Percentiles rank a stretch among this genome's conserved stretches.
Evolutionary conservation across 1,140 invertebrate species (phyloP).

Genomic region (Leptoteleia sp.): DNA sequence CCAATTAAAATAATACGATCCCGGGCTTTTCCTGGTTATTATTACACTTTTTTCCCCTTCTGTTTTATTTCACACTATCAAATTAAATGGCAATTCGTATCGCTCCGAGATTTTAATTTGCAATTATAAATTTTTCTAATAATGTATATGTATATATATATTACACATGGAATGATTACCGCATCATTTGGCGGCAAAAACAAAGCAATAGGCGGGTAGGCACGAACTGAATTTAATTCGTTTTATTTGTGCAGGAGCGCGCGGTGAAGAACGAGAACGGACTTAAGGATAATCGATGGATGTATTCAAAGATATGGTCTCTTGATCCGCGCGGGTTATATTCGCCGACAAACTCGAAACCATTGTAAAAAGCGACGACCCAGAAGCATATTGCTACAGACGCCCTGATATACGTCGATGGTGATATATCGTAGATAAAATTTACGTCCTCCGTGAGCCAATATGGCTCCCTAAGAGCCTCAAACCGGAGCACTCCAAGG

Average conservation of each 20-base stretch:
- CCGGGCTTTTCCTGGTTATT: slow-evolving; percentile 6
- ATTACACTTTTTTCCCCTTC: too few species aligned
- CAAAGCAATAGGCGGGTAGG: slow-evolving; percentile 10
- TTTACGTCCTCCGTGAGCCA: slow-evolving; percentile 47
- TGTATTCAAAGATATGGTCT: slow-evolving; percentile 40
- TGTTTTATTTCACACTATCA: slow-evolving; percentile 4
- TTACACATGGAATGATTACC: too few species aligned
- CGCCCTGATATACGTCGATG: slow-evolving; percentile 36
- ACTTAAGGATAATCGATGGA: slow-evolving; percentile 38
- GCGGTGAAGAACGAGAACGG: slow-evolving; percentile 2
- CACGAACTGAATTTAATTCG: slow-evolving; percentile 40
- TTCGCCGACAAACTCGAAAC: slow-evolving; percentile 36
- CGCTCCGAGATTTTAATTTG: too few species aligned
- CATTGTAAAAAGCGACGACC: slow-evolving; percentile 30
- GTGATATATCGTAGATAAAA: slow-evolving; percentile 54
- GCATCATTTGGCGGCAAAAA: background rate
- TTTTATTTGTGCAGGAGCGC: slow-evolving; percentile 3
- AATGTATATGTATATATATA: too few species aligned
- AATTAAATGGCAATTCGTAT: background rate
- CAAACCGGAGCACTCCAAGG: slow-evolving; percentile 22
- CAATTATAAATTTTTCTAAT: slow-evolving; percentile 20
- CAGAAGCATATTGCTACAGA: slow-evolving; percentile 38
- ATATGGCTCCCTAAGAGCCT: slow-evolving; percentile 42
- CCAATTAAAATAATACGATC: slow-evolving; percentile 30
- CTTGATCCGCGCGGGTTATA: slow-evolving; percentile 35